Conservation (phyloP, 2,888 invertebrate genomes). For the Dolichomitus sp. region DNA sequence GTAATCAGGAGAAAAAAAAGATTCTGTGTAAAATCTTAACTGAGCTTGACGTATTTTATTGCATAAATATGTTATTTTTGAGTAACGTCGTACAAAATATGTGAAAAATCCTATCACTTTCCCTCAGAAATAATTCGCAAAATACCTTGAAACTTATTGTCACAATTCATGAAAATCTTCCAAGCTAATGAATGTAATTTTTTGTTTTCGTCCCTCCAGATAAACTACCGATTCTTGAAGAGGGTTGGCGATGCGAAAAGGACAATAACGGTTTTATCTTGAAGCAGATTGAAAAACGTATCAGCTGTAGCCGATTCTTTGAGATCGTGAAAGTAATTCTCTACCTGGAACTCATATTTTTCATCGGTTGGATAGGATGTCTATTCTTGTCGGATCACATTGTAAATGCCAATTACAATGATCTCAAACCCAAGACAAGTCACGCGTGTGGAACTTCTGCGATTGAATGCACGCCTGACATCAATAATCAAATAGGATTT, state of each 20-base stretch:
- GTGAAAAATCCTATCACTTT: background rate
- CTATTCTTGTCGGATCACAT: slow-evolving; percentile 28
- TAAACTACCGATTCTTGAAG: slow-evolving; percentile 56
- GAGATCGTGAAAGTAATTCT: slow-evolving; percentile 68
- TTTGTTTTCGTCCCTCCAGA: slow-evolving; percentile 10
- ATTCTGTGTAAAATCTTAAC: background rate
- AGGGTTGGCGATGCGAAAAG: slow-evolving; percentile 36
- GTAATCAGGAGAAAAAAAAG: background rate
- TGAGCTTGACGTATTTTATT: background rate
- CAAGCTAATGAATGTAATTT: background rate
- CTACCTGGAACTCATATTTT: slow-evolving; percentile 67
- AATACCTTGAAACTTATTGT: background rate
- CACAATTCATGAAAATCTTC: background rate
- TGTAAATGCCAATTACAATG: background rate
- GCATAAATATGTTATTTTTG: background rate
- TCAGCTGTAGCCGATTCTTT: slow-evolving; percentile 34
- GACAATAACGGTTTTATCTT: background rate
- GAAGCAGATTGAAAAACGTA: background rate
- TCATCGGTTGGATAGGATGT: slow-evolving; percentile 69
- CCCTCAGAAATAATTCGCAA: background rate
- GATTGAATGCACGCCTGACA: background rate
- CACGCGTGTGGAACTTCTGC: too few relatives aligned
- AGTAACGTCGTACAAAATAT: background rate
- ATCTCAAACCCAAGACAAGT: background rate
- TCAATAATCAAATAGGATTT: background rate